These are phyloP conservation scores for Chloebia gouldiae DNA, from an alignment of 2,113 vertebrate species.

Conservation along the genomic window DNA sequence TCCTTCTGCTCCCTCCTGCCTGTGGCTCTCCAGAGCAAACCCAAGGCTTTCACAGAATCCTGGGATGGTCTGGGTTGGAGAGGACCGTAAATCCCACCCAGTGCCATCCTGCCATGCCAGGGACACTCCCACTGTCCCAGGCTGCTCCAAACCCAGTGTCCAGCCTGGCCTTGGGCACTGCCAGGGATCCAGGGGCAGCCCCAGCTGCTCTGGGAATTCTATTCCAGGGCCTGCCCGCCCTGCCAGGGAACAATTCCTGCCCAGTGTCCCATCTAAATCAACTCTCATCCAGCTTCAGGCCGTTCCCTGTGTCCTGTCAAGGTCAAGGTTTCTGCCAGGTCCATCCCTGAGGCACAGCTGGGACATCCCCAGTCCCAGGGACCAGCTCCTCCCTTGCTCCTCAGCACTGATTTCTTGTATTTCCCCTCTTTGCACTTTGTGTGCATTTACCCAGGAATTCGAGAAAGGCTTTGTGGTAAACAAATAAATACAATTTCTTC, in stretches of 20 bases:
- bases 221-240: accelerated
- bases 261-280: not conserved
- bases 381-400: not conserved
- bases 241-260: not conserved
- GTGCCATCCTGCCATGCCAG: not conserved
- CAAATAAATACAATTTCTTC: not conserved
- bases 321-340: not conserved
- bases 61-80: not conserved
- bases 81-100: accelerated
- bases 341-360: not conserved
- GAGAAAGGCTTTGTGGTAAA: not conserved
- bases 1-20: not conserved
- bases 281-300: too few species aligned
- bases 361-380: not conserved
- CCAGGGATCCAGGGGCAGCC: not conserved
- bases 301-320: not conserved
- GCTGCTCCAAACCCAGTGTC: not conserved
- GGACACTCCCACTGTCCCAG: not conserved
- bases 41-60: accelerated
- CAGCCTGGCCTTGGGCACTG: not conserved
- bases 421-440: not conserved
- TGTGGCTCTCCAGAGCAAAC: not conserved
- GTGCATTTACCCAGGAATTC: not conserved
- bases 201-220: accelerated
- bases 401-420: accelerated